These are phyloP conservation scores for Bursaphelenchus mucronatus DNA, from an alignment of 1,140 invertebrate genomes.

Conservation along the genomic window DNA sequence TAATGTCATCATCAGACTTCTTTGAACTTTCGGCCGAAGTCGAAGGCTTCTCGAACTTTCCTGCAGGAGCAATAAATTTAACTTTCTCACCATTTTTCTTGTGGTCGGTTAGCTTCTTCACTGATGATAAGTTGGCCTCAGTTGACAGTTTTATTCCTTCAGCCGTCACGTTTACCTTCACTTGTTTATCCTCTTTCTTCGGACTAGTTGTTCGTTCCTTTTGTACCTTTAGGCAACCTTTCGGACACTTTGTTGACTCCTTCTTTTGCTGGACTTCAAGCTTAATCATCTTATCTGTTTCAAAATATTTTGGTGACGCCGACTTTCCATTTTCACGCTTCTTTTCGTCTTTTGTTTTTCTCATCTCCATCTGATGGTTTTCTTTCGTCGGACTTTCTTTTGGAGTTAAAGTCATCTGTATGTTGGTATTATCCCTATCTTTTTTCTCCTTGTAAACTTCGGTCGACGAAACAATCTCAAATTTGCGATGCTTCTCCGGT, in stretches of 20 bases:
- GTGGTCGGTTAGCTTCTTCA: too few species aligned
- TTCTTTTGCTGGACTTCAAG: too few species aligned
- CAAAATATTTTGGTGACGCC: not conserved
- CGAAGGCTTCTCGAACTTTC: not conserved
- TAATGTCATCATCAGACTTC: not conserved
- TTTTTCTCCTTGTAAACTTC: too few species aligned
- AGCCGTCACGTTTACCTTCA: not conserved
- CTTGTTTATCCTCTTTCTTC: not conserved
- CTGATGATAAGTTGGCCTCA: too few species aligned
- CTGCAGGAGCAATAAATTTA: too few species aligned
- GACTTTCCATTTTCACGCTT: not conserved
- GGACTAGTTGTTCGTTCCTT: not conserved
- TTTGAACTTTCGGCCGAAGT: not conserved
- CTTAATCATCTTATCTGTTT: too few species aligned
- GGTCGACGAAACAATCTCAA: too few species aligned
- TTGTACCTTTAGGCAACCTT: too few species aligned
- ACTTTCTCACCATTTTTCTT: too few species aligned
- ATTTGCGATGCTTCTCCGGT: not conserved
- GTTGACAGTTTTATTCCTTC: not conserved
- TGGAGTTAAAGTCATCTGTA: not conserved
- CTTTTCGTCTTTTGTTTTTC: not conserved
- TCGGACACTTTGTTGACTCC: too few species aligned
- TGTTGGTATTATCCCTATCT: too few species aligned
- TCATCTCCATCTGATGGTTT: not conserved
- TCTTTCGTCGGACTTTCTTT: conserved; percentile 1